These are phyloP conservation scores for Drosophila dunni DNA, from an alignment of 1,140 invertebrate species.

Conservation along the genomic window DNA sequence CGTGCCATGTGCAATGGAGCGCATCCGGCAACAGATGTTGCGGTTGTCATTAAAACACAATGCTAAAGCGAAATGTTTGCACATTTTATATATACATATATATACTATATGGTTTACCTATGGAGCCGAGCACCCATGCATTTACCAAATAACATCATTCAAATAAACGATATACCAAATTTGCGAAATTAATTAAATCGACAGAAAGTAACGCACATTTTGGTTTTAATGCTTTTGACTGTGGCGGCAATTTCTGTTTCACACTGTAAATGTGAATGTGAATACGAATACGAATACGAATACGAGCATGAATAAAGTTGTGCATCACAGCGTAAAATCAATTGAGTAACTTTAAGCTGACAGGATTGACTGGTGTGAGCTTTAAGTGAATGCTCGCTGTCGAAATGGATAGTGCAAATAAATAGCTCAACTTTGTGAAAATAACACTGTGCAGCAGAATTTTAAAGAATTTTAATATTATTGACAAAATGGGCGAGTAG, in stretches of 20 bases:
- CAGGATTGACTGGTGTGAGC: conserved; percentile 15
- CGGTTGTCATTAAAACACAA: conserved; percentile 66
- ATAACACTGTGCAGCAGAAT: background rate
- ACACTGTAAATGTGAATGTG: conserved; percentile 26
- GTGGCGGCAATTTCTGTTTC: conserved; percentile 32
- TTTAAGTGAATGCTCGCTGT: conserved; percentile 23
- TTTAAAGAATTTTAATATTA: no score
- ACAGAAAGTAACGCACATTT: conserved; percentile 63
- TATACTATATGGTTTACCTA: conserved; percentile 14
- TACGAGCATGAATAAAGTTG: conserved; percentile 43
- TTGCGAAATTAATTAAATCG: conserved; percentile 81
- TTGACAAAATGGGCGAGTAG: no score
- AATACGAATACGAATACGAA: conserved; percentile 42
- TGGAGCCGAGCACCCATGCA: background rate
- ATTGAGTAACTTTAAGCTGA: conserved; percentile 36
- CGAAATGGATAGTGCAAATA: conserved; percentile 17
- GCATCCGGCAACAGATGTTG: conserved; percentile 71
- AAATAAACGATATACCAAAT: conserved; percentile 71
- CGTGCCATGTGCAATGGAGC: conserved; percentile 61
- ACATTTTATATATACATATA: conserved; percentile 28
- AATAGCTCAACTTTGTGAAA: conserved; percentile 5
- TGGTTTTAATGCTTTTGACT: conserved; percentile 61
- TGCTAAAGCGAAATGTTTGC: conserved; percentile 58
- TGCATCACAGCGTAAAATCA: conserved; percentile 38
- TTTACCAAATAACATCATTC: conserved; percentile 50